Evolutionary conservation across 2,888 invertebrate species (phyloP).

Genomic region (Trissolcus japonicus): DNA sequence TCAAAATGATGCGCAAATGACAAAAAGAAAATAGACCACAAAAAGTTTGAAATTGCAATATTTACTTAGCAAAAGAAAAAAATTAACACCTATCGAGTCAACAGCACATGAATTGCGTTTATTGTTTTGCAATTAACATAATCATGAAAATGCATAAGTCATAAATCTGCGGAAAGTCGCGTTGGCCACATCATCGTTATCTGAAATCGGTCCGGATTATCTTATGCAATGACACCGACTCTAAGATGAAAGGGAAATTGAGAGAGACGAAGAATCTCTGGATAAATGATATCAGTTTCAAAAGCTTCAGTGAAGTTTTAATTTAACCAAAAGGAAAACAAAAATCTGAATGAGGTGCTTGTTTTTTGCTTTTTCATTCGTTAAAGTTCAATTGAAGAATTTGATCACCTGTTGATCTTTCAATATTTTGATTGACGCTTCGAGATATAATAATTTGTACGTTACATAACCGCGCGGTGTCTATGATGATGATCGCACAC

Average conservation of each 20-base stretch:
- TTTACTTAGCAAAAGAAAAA: conserved; percentile 3
- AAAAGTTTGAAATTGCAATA: too few species aligned
- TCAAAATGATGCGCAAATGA: too few species aligned
- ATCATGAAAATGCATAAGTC: conserved; percentile 37
- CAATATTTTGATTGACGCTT: conserved; percentile 23
- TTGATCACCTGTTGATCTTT: conserved; percentile 41
- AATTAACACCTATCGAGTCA: conserved; percentile 6
- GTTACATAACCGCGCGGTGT: conserved; percentile 13
- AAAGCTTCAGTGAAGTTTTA: neutral
- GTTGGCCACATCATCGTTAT: conserved; percentile 35
- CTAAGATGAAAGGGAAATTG: neutral
- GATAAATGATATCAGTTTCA: too few species aligned
- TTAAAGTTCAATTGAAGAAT: conserved; percentile 20
- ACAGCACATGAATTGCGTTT: conserved; percentile 21
- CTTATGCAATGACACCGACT: conserved; percentile 2
- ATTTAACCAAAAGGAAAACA: neutral
- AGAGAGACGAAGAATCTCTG: too few species aligned
- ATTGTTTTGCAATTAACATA: conserved; percentile 42
- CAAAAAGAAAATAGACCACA: too few species aligned
- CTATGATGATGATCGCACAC: conserved; percentile 12
- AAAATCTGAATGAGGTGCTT: neutral
- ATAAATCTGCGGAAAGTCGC: conserved; percentile 36
- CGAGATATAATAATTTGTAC: conserved; percentile 21
- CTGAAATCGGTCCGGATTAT: conserved; percentile 16
- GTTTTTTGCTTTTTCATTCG: neutral